Conservation (phyloP, 2,888 invertebrate genomes). For the Zaprionus lineosus region DNA sequence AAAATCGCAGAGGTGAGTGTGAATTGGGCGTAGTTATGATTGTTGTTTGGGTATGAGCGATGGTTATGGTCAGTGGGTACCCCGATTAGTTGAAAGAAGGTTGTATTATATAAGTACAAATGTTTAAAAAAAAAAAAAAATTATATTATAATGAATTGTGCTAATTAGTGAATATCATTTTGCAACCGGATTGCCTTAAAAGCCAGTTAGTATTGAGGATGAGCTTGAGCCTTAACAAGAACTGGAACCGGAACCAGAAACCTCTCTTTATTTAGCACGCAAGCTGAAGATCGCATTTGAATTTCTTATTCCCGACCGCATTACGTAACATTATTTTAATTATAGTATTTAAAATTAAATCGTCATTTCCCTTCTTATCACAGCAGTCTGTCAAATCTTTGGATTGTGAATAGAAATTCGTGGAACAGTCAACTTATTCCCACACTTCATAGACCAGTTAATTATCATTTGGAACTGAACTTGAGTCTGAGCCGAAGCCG, state of each 20-base stretch:
- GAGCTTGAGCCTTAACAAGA: background rate
- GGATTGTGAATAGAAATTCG: background rate
- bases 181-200: conserved; percentile 26
- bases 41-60: conserved; percentile 21
- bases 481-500: background rate
- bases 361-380: no score
- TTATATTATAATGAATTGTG: conserved; percentile 26
- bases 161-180: conserved; percentile 47
- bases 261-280: conserved; percentile 38
- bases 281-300: conserved; percentile 12
- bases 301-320: conserved; percentile 19
- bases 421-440: conserved; percentile 22
- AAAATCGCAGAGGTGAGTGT: conserved; percentile 16
- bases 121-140: background rate
- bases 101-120: background rate
- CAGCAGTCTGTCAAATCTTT: background rate
- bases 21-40: conserved; percentile 35
- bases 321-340: conserved; percentile 18
- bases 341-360: conserved; percentile 42
- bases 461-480: conserved; percentile 10
- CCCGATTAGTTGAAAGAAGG: conserved; percentile 4
- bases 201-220: background rate
- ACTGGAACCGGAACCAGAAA: background rate
- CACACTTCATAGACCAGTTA: conserved; percentile 31
- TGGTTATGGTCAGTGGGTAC: conserved; percentile 59